phyloP scores from a whole-genome alignment of 2,888 invertebrate genomes.

The Dioctria rufipes region DNA sequence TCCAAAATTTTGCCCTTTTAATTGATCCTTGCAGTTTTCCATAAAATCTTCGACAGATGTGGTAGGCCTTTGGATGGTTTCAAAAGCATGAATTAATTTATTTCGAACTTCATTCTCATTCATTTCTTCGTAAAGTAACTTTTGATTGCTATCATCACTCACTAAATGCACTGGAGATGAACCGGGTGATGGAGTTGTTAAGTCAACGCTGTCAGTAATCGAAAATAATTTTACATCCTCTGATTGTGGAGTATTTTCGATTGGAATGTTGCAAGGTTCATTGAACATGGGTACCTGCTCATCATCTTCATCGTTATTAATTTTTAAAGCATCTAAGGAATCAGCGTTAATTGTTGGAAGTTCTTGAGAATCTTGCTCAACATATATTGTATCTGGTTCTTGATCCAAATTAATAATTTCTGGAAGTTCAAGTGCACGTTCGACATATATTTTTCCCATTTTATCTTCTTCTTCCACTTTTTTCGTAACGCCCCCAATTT shows the following conservation, averaged over 20 bases:
- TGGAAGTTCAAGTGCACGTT: slow-evolving; percentile 36
- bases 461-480: neutral
- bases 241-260: slow-evolving; percentile 6
- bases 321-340: neutral
- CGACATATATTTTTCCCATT: slow-evolving; percentile 9
- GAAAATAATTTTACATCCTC: slow-evolving; percentile 14
- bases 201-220: slow-evolving; percentile 34
- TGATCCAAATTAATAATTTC: slow-evolving; percentile 19
- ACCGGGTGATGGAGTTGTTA: slow-evolving; percentile 24
- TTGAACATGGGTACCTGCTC: no score
- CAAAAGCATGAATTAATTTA: neutral
- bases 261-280: slow-evolving; percentile 23
- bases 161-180: slow-evolving; percentile 35
- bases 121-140: neutral
- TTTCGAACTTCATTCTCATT: slow-evolving; percentile 11
- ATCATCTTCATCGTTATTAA: neutral
- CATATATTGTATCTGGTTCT: slow-evolving; percentile 6
- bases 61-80: neutral
- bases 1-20: neutral
- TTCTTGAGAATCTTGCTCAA: slow-evolving; percentile 3
- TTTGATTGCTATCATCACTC: slow-evolving; percentile 17
- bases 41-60: slow-evolving; percentile 15
- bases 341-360: neutral
- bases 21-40: slow-evolving; percentile 11
- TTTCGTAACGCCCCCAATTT: neutral